These are phyloP conservation scores for Drosophila sulfurigaster DNA, from an alignment of 1,140 invertebrate genomes.

Conservation along the genomic window DNA sequence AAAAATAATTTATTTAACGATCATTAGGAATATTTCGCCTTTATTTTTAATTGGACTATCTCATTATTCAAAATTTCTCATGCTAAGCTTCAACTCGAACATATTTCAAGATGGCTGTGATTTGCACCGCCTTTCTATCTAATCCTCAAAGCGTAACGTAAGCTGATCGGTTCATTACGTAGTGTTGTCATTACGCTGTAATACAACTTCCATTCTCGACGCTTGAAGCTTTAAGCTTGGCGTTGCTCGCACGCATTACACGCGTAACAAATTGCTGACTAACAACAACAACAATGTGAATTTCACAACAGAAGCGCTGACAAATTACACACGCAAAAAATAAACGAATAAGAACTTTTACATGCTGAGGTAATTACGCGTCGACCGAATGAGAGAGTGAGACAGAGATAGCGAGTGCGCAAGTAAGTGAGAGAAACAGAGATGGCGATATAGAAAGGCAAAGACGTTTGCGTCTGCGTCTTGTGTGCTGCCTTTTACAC, in stretches of 20 bases:
- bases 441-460: conserved; percentile 26
- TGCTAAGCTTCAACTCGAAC: too few species aligned
- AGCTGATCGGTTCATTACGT: conserved; percentile 10
- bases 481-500: conserved; percentile 34
- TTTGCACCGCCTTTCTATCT: neutral
- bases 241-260: conserved; percentile 33
- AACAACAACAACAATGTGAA: conserved; percentile 23
- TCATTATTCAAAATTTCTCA: too few species aligned
- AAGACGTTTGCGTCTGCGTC: conserved; percentile 60
- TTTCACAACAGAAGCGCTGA: conserved; percentile 55
- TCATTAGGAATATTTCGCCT: too few species aligned
- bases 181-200: neutral
- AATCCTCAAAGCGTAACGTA: conserved; percentile 19
- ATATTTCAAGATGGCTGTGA: too few species aligned
- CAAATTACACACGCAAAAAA: conserved; percentile 44
- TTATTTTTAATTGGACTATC: too few species aligned
- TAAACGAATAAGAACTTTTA: conserved; percentile 41
- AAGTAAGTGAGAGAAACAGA: conserved; percentile 3
- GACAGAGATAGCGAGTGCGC: neutral
- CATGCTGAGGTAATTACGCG: conserved; percentile 45
- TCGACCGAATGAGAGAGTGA: conserved; percentile 3
- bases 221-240: conserved; percentile 30
- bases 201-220: conserved; percentile 33
- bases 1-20: too few species aligned
- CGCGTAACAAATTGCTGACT: conserved; percentile 62